phyloP scores from a whole-genome alignment of 2,888 invertebrate genomes.

The Carcina quercana region DNA sequence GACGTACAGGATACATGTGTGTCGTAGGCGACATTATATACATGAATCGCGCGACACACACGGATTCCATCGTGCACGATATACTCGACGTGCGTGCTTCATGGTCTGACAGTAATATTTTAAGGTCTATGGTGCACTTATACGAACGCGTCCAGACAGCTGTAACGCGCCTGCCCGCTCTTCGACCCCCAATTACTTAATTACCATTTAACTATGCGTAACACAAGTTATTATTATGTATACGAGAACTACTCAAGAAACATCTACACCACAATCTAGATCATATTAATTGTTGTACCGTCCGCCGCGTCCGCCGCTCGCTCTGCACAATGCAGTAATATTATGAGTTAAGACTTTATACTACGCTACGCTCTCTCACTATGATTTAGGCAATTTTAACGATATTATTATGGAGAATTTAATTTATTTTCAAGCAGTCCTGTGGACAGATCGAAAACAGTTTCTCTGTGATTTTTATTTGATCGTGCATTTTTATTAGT shows the following conservation, averaged over 20 bases:
- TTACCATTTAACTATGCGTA: conserved; percentile 62
- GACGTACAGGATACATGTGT: too few relatives aligned
- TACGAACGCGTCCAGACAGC: too few relatives aligned
- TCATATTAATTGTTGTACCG: conserved; percentile 69
- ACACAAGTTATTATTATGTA: conserved; percentile 57
- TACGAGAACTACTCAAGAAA: conserved; percentile 71
- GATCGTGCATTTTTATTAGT: conserved; percentile 12
- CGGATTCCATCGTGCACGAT: too few relatives aligned
- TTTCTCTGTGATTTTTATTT: conserved; percentile 7
- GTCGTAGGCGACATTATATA: too few relatives aligned
- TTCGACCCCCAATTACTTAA: conserved; percentile 34
- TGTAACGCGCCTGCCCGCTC: conserved; percentile 2
- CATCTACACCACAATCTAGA: conserved; percentile 73
- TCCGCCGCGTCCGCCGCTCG: conserved; percentile 28
- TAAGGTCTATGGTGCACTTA: too few relatives aligned
- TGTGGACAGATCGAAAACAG: conserved; percentile 39
- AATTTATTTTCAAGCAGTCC: conserved; percentile 48
- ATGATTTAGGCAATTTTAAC: conserved; percentile 61
- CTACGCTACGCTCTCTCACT: conserved; percentile 70
- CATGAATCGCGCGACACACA: too few relatives aligned
- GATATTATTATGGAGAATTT: conserved; percentile 55
- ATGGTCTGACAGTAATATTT: too few relatives aligned
- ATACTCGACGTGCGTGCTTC: too few relatives aligned
- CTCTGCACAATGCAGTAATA: conserved; percentile 38
- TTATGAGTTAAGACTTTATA: conserved; percentile 49